Percentiles rank a stretch among this genome's conserved stretches.
These are phyloP conservation scores for Prionace glauca DNA, from an alignment of 2,797 vertebrate genomes.

Conservation along the genomic window DNA sequence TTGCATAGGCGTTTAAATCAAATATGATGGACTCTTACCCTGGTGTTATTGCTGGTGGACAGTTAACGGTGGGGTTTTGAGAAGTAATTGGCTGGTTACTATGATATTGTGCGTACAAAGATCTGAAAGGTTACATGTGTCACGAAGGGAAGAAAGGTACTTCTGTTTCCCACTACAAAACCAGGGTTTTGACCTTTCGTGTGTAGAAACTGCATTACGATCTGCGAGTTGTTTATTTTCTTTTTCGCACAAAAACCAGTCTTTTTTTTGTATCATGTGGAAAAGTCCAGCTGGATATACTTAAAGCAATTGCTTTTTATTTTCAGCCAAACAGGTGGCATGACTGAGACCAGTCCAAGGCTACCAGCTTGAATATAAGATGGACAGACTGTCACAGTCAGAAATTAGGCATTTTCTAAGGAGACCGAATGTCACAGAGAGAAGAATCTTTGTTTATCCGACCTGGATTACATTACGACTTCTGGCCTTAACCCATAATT, in stretches of 20 bases:
- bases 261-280: neutral
- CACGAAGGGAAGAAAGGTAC: neutral
- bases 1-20: neutral
- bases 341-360: neutral
- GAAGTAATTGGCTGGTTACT: neutral
- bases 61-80: neutral
- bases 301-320: neutral
- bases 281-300: neutral
- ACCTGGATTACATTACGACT: neutral
- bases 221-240: neutral
- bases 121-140: neutral
- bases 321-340: neutral
- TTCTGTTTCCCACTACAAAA: neutral
- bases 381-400: slow-evolving; percentile 21
- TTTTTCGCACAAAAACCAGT: too few relatives aligned
- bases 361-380: neutral
- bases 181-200: neutral
- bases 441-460: neutral
- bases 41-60: neutral
- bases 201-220: neutral
- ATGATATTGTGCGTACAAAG: neutral
- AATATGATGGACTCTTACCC: neutral
- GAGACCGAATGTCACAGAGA: neutral
- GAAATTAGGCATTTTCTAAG: neutral
- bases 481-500: neutral